Evolutionary conservation across 2,888 invertebrate species (phyloP), one percentile per base, ranked within the genome.

Genomic region (Coelinius sp.): DNA sequence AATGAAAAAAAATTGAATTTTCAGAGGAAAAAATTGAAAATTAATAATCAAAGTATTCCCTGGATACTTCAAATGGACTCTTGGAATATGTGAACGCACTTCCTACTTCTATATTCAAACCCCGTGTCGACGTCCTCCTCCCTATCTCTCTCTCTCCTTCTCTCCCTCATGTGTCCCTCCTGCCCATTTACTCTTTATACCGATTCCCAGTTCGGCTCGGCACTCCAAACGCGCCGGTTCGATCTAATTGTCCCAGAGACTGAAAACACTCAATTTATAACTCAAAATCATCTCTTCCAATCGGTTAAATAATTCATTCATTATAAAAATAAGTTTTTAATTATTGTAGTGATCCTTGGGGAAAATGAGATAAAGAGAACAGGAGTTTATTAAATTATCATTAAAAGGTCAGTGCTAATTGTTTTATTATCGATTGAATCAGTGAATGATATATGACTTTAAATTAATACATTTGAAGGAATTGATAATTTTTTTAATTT

Each of bases 171-270:
- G 53, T 53, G 53, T 53, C 25, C 53, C 53, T 53, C 25, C 53
- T 53, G 41, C n/a, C 41, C 27, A 25, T 53, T 49, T 46, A 56
- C 44, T 68, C 44, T 59, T 68, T 41, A 41, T 46, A 24, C 52
- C 49, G 63, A 63, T 53, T 53, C 53, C 53, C 83, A 85, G 85
- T 85, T 75, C 73, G 78, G 80, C 81, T 82, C 79, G 79, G 80
- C 82, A 77, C 83, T 78, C 77, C 75, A 81, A 72, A 75, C 80
- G 83, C 77, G 82, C 75, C 76, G 78, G 82, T 77, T 75, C 77
- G 72, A 44, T 72, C 69, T 56, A 46, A 68, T 68, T 65, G 69
- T 14, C 27, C n/a, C 12, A 5, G 22, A 14, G 31, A 53, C 24
- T 31, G 44, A 52, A 1, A 14, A 53, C 4, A 53, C 25, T 7